Conservation (phyloP, 2,888 invertebrate species). For the Cheilosia soror region DNA sequence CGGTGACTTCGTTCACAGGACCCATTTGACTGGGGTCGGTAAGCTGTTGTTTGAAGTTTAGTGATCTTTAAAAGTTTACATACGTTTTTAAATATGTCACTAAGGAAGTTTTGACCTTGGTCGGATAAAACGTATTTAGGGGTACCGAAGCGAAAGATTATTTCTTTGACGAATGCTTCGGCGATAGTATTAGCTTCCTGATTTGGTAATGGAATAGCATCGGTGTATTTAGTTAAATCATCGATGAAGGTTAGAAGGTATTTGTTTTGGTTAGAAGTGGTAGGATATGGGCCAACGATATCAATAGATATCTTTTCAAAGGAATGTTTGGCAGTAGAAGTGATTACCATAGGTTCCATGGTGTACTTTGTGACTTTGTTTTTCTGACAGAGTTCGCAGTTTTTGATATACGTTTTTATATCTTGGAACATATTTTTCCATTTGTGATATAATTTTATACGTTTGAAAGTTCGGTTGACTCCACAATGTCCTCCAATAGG, state of each 20-base stretch:
- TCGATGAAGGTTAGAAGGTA: not conserved
- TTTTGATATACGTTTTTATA: no score
- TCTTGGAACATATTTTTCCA: no score
- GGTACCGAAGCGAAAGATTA: not conserved
- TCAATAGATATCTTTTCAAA: not conserved
- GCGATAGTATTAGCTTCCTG: not conserved
- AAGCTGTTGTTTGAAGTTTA: not conserved
- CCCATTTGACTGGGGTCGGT: not conserved
- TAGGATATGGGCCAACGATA: not conserved
- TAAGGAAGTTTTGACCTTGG: not conserved
- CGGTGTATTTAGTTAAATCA: not conserved
- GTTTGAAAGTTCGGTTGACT: not conserved
- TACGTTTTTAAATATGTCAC: not conserved
- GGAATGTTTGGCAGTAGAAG: not conserved
- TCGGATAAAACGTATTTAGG: not conserved
- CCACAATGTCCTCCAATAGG: not conserved
- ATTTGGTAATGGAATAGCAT: not conserved
- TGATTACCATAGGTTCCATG: constrained; percentile 1
- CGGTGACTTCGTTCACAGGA: not conserved
- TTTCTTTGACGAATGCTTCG: not conserved
- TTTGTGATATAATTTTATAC: no score
- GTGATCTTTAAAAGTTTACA: not conserved
- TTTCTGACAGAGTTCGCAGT: no score
- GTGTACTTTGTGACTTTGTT: not conserved
- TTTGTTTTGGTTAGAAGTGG: not conserved